Evolutionary conservation across 2,888 invertebrate genomes (phyloP).

Genomic region (Alloscopus bannaensis): DNA sequence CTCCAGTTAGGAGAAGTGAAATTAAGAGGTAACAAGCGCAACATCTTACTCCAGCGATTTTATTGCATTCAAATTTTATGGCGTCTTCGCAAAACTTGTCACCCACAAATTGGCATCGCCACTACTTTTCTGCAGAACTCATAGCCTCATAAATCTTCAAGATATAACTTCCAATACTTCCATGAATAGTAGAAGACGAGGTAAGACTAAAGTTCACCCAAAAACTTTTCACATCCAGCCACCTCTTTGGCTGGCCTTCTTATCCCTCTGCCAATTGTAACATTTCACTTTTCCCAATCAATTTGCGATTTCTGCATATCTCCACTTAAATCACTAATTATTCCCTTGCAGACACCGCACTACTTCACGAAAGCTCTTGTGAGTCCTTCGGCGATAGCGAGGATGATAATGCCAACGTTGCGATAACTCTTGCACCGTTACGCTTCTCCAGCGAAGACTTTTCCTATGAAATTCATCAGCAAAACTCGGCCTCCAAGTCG

Average conservation of each 20-base stretch:
- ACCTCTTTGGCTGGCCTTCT: too few relatives aligned
- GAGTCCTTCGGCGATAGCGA: not conserved
- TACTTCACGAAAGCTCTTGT: not conserved
- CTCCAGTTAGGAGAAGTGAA: not conserved
- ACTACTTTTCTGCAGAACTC: not conserved
- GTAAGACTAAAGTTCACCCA: too few relatives aligned
- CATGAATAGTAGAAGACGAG: not conserved
- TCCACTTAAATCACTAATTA: not conserved
- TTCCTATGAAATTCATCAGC: not conserved
- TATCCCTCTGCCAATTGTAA: too few relatives aligned
- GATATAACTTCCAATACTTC: not conserved
- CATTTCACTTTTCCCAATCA: not conserved
- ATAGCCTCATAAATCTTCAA: not conserved
- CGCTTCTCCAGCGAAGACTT: not conserved
- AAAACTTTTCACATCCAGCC: too few relatives aligned
- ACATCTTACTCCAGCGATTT: not conserved
- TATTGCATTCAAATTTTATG: not conserved
- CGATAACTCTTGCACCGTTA: not conserved
- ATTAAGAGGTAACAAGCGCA: not conserved
- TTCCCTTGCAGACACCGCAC: too few relatives aligned
- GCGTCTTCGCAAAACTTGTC: too few relatives aligned
- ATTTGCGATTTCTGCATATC: not conserved
- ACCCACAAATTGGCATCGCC: too few relatives aligned
- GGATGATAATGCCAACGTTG: not conserved
- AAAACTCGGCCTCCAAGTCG: not conserved